Percentiles rank a stretch among this genome's conserved stretches.
Evolutionary conservation across 2,797 vertebrate genomes (phyloP).

Genomic region (Spheniscus humboldti): DNA sequence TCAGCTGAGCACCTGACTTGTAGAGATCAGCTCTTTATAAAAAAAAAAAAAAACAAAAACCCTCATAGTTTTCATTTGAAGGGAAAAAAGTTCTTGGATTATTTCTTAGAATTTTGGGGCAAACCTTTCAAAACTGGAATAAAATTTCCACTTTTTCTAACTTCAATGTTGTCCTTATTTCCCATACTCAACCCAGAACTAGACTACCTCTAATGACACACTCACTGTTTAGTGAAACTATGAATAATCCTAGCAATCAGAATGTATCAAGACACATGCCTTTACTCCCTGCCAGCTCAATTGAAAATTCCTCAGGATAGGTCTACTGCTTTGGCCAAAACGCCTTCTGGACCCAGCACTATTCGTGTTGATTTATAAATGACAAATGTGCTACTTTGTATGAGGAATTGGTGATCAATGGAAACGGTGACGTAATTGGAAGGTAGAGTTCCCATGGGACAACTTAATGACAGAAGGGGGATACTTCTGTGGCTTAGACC

Average conservation of each 20-base stretch:
- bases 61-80: not conserved
- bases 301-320: not conserved
- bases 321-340: not conserved
- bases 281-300: not conserved
- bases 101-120: not conserved
- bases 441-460: not conserved
- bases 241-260: not conserved
- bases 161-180: not conserved
- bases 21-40: not conserved
- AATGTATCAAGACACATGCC: not conserved
- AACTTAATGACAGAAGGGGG: not conserved
- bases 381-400: not conserved
- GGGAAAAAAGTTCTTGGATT: not conserved
- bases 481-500: not conserved
- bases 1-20: not conserved
- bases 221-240: not conserved
- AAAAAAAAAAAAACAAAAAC: not conserved
- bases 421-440: not conserved
- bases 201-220: not conserved
- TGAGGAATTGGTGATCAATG: not conserved
- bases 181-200: not conserved
- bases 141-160: not conserved
- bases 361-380: accelerated
- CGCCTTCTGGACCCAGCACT: not conserved
- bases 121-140: not conserved